Base-by-base conservation (phyloP, 2,888 invertebrate genomes). In the Galerucella pusilla region DNA sequence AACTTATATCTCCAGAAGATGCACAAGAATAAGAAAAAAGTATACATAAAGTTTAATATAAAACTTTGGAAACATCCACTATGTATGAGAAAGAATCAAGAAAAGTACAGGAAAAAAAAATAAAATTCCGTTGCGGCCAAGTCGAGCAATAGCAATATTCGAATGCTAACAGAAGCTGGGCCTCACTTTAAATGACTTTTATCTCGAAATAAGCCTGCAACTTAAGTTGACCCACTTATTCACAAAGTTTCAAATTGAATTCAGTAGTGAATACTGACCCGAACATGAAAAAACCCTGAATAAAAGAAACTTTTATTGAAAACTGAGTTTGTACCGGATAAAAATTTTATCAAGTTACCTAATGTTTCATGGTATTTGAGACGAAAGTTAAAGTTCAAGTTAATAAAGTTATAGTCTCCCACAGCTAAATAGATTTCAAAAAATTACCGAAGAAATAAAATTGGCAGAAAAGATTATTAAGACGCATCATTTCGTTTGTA, bases 201-300 rank as follows among this genome's bases (percentile, higher is more conserved):
- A 70, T 70, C 60, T 70, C 28, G 70, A 70, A 70, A 63, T 60
- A 70, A 70, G 60, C 25, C 63, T 20, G 20, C 61, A 49, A 61
- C 60, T 63, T 52, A 46, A 70, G 49, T 63, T 35, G 52, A 70
- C 70, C 70, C 49, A 70, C 49, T 52, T 70, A 70, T 70, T 70
- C 63, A 61, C 59, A 61, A 61, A 70, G 70, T 70, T 70, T 59
- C 16, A 42, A 46, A 68, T 57, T 46, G 28, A 59, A 45, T 46
- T 68, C 25, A 35, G n/a, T n/a, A 20, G 64, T 64, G 64, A 10
- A 45, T 64, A 64, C 45, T 45, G 64, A 64, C n/a, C 57, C 57
- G 10, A 16, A 20, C 57, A 16, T 57, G 20, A 57, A 57, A 54
- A 49, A 49, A 57, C 20, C 57, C 20, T 2, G 57, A 57, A 57